Base-by-base conservation (phyloP, 2,888 invertebrate genomes). In the Drosophila picticornis region DNA sequence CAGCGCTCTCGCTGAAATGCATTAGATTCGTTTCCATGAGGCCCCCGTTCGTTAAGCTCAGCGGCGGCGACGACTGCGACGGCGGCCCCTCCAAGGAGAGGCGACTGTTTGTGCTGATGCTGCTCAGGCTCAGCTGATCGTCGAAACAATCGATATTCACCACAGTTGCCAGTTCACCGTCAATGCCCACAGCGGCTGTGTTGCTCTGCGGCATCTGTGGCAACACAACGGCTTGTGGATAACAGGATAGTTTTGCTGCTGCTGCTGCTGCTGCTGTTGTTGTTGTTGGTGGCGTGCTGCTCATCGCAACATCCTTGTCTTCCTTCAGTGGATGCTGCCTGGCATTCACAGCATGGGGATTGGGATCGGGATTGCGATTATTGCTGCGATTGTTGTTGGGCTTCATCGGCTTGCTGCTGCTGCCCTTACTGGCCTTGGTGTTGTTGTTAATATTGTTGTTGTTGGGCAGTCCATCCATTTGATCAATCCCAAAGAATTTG, bases 61-160 rank as follows among this genome's bases (percentile, higher is more conserved):
- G 95, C 4, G 96, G 96, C 32, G 97, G 96, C 25, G 91, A 91
- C 4, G 96, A 95, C 32, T 95, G 95, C 66, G 92, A 91, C 52
- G 92, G 89, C 55, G 96, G 95, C 10, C 95, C 95, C 90, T 96
- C 96, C 60, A 96, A 93, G 1, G 97, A 97, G 19, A 96, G 96
- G 62, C 97, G 95, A 87, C 97, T 97, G 16, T 96, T 95, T 1
- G 97, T 97, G 91, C 97, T 97, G 90, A 97, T 96, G 92, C 97
- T 97, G 93, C 97, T 97, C 40, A 97, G 96, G 91, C 97, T 97
- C 58, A 97, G 93, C 91, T 97, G 97, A 91, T 97, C 97, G 57
- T 95, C 95, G 43, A 91, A 92, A 36, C 89, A 84, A 84, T 96
- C 96, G 29, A 94, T 94, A 60, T 92, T 91, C 27, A 92, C 91